These are phyloP conservation scores for Corapipo altera DNA, from an alignment of 2,113 vertebrate genomes.

Conservation along the genomic window DNA sequence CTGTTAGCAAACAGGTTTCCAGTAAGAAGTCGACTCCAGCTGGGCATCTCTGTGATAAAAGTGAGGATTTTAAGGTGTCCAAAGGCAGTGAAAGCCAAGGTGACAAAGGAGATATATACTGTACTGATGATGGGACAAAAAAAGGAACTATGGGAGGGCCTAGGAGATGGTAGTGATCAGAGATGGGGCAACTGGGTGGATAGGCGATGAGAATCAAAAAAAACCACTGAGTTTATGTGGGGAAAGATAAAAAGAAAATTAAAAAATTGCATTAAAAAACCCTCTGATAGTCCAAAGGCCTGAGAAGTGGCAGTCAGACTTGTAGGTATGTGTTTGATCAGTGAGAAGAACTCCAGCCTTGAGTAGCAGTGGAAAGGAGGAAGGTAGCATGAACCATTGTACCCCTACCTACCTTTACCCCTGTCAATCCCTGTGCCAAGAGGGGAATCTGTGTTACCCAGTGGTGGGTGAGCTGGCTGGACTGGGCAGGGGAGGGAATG, in stretches of 20 bases:
- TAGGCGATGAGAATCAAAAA: neutral
- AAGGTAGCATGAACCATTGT: fast-evolving
- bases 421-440: fast-evolving
- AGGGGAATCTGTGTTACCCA: fast-evolving
- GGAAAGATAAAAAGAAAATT: neutral
- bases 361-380: neutral
- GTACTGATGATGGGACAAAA: neutral
- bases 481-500: neutral
- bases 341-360: fast-evolving
- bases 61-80: neutral
- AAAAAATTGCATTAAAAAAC: neutral
- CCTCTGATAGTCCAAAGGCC: neutral
- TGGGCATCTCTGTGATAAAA: neutral
- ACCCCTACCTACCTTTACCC: neutral
- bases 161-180: neutral
- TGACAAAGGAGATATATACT: neutral
- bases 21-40: neutral
- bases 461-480: fast-evolving
- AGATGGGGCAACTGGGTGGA: neutral
- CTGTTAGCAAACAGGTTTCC: neutral
- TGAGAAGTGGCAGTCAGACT: neutral
- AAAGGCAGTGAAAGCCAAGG: neutral
- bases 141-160: fast-evolving
- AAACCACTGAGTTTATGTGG: neutral
- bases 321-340: fast-evolving